Base-by-base conservation (phyloP, 2,113 vertebrate genomes). In the Sinocyclocheilus maitianheensis region DNA sequence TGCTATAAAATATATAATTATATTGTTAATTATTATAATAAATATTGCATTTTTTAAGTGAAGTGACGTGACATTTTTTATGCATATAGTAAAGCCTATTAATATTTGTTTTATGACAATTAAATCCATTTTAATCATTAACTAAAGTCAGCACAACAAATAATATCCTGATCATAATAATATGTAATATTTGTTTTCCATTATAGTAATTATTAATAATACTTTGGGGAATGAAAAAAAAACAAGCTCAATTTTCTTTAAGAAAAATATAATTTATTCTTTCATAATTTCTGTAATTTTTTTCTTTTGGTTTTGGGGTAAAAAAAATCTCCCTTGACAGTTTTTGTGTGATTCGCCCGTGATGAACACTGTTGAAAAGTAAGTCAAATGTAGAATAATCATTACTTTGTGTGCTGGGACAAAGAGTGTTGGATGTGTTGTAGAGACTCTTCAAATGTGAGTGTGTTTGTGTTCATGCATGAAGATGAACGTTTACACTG, bases 401-500 rank as follows among this genome's bases (percentile, higher is more conserved):
- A 20, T 55, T 34, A 20, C 9, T 55, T 55, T 55, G n/a, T 77
- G 75, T 20, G 48, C 20, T 48, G 37, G 76, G 26, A 78, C 76
- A 78, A 20, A 46, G 24, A 51, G 1, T 82, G 20, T 34, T 24
- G 55, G 34, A 43, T 0, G 37, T 12, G 69, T 77, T 51, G 7
- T 20, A 55, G 30, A 77, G 76, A 55, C 26, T n/a, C 24, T 18
- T 11, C 10, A n/a, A 1, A 62, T 62, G 20, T n/a, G 58, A 62
- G 30, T 11, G 16, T 79, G 43, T 67, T 18, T 34, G 79, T 34
- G 79, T 48, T 81, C n/a, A 43, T 80, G 77, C 79, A 81, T 81
- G 58, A 81, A 46, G 79, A 55, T 63, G 22, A 80, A 46, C 37
- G 13, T 77, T 77, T 30, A 77, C 26, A 40, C 12, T n/a, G 58